Conservation (phyloP, 2,797 vertebrate species). For the Nyctibius grandis region DNA sequence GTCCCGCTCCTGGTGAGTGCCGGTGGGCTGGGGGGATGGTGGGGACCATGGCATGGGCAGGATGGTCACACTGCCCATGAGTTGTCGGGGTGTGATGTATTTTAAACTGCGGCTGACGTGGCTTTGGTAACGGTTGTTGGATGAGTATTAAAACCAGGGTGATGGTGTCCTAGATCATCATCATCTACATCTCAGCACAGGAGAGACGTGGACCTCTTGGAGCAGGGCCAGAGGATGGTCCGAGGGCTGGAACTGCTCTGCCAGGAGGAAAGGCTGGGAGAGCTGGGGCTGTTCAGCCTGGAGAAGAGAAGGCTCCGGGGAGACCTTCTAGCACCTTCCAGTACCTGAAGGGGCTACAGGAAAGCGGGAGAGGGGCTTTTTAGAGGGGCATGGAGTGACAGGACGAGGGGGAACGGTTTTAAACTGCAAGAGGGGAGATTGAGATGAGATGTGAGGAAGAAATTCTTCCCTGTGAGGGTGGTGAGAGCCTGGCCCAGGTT, state of each 20-base stretch:
- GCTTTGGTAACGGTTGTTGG: neutral
- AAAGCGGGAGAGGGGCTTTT: too few relatives aligned
- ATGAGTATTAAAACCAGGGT: neutral
- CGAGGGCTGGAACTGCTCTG: neutral
- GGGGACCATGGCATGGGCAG: fast-evolving
- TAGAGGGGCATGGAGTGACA: too few relatives aligned
- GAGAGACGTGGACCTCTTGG: fast-evolving
- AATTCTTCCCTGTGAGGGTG: fast-evolving
- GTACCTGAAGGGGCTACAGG: too few relatives aligned
- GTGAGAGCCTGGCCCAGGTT: neutral
- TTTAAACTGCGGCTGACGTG: fast-evolving
- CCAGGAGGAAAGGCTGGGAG: neutral
- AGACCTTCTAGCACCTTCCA: too few relatives aligned
- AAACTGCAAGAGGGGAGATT: neutral
- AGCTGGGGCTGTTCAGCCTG: too few relatives aligned
- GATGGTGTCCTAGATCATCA: neutral
- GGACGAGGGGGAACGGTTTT: neutral
- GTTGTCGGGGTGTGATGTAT: too few relatives aligned
- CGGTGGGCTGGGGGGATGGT: fast-evolving
- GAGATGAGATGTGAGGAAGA: fast-evolving
- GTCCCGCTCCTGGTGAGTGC: slow-evolving; percentile 90
- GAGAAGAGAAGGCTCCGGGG: too few relatives aligned
- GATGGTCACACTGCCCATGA: fast-evolving
- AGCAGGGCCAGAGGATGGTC: neutral
- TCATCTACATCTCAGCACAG: neutral